phyloP scores from a whole-genome alignment of 2,888 invertebrate genomes.

The Macaria liturata region DNA sequence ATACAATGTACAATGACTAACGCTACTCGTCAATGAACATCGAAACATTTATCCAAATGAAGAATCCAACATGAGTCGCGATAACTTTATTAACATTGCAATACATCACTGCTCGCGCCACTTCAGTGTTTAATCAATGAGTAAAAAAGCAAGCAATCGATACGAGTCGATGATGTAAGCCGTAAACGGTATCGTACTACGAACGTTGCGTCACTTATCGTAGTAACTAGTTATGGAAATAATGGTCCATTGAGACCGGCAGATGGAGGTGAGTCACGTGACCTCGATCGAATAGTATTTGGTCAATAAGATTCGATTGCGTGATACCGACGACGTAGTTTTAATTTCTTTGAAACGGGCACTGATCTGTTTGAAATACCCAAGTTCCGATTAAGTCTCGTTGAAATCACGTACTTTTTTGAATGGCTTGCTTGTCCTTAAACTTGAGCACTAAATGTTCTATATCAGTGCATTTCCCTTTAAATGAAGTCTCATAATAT shows the following conservation, averaged over 20 bases:
- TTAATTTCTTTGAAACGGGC: slow-evolving; percentile 9
- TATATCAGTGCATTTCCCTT: too few species aligned
- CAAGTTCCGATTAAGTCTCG: not conserved
- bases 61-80: slow-evolving; percentile 35
- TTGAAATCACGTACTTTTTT: too few species aligned
- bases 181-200: slow-evolving; percentile 13
- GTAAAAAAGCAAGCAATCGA: slow-evolving; percentile 27
- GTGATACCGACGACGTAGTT: slow-evolving; percentile 2
- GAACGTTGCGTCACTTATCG: slow-evolving; percentile 35
- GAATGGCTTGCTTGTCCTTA: too few species aligned
- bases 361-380: not conserved
- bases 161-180: slow-evolving; percentile 6
- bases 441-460: too few species aligned
- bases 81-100: not conserved
- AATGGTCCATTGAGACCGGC: slow-evolving; percentile 53
- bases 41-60: slow-evolving; percentile 40
- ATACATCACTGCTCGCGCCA: slow-evolving; percentile 4
- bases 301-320: slow-evolving; percentile 31
- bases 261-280: slow-evolving; percentile 58
- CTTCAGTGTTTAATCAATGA: not conserved
- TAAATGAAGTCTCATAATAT: too few species aligned
- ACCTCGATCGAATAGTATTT: slow-evolving; percentile 36
- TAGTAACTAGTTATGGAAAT: slow-evolving; percentile 53
- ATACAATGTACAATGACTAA: slow-evolving; percentile 39
- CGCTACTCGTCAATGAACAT: slow-evolving; percentile 21